Conservation (phyloP, 1,140 invertebrate genomes). For the Goniozus legneri region DNA sequence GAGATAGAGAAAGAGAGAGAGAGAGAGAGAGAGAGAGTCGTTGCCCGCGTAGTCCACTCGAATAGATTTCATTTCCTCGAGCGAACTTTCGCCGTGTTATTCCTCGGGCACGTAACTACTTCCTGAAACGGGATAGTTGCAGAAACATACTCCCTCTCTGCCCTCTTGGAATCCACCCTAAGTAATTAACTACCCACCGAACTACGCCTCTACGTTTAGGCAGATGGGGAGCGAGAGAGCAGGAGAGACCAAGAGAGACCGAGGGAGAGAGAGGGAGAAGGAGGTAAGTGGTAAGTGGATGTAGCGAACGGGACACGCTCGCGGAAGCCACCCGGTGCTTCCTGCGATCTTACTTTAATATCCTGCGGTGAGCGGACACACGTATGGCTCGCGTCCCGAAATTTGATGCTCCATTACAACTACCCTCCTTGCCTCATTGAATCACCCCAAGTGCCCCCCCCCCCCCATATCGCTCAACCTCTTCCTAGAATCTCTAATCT, state of each 20-base stretch:
- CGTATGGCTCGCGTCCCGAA: constrained; percentile 1
- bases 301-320: too few relatives aligned
- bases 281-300: constrained; percentile 17
- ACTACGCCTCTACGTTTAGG: constrained; percentile 10
- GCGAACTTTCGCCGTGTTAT: constrained; percentile 19
- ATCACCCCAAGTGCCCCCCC: too few relatives aligned
- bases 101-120: constrained; percentile 15
- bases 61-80: constrained; percentile 31
- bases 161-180: constrained; percentile 13
- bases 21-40: constrained; percentile 5
- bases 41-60: constrained; percentile 20
- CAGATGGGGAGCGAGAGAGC: constrained; percentile 1
- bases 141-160: constrained; percentile 2
- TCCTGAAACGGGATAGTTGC: constrained; percentile 7
- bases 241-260: not conserved
- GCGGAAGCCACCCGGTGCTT: not conserved
- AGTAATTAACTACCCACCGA: constrained; percentile 34
- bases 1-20: constrained; percentile 10
- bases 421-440: too few relatives aligned
- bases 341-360: constrained; percentile 14
- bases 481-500: too few relatives aligned
- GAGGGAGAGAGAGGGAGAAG: not conserved
- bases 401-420: too few relatives aligned
- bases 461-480: too few relatives aligned
- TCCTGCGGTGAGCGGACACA: constrained; percentile 14